Conservation (phyloP, 2,797 vertebrate genomes). For the Eleutherodactylus coqui region DNA sequence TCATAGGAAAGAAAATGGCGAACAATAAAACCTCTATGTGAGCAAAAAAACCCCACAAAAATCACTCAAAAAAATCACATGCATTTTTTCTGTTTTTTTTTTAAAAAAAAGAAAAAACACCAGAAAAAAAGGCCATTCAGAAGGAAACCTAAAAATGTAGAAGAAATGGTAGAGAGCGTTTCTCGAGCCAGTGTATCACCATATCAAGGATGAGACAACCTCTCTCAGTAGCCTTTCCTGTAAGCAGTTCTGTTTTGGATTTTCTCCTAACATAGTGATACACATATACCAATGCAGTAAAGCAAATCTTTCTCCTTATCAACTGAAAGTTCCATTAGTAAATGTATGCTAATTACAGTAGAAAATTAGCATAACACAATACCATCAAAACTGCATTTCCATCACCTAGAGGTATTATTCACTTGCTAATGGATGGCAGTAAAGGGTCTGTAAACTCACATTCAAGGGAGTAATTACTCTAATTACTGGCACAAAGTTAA, state of each 20-base stretch:
- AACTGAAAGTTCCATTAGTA: constrained; percentile 41
- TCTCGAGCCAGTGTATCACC: too few relatives aligned
- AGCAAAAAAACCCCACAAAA: too few relatives aligned
- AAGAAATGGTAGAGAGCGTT: too few relatives aligned
- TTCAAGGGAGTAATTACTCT: constrained; percentile 43
- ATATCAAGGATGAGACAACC: not conserved
- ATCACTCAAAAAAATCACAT: too few relatives aligned
- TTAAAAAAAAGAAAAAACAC: too few relatives aligned
- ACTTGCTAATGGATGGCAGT: constrained; percentile 40
- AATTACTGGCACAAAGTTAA: constrained; percentile 43
- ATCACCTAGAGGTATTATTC: constrained; percentile 54
- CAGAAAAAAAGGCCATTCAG: too few relatives aligned
- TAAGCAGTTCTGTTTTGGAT: not conserved
- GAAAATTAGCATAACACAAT: constrained; percentile 44
- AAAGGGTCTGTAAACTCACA: constrained; percentile 43
- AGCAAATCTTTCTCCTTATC: not conserved
- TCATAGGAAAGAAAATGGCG: too few relatives aligned
- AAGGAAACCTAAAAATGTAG: too few relatives aligned
- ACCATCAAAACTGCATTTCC: constrained; percentile 41
- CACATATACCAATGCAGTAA: not conserved
- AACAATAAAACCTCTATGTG: too few relatives aligned
- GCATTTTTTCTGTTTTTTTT: too few relatives aligned
- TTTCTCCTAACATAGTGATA: not conserved
- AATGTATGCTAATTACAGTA: constrained; percentile 41
- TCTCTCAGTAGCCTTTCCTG: not conserved